Evolutionary conservation across 2,797 vertebrate genomes (phyloP), one percentile per base, ranked within the genome.

Genomic region (Ctenopoma kingsleyae): DNA sequence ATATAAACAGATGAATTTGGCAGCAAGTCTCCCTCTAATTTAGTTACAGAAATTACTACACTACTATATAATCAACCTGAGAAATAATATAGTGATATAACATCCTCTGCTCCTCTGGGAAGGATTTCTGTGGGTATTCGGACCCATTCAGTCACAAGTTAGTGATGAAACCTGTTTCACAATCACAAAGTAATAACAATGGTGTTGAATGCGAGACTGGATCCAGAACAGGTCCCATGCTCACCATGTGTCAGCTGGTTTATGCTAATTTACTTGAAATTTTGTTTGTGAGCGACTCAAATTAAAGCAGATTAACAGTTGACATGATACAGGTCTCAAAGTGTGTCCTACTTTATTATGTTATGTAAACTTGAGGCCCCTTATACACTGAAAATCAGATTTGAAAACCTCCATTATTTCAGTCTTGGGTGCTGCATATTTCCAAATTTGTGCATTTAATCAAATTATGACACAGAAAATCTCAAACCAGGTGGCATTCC

Each of bases 71-170:
- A 63, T 4, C 25, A 36, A 47, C 1, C 5, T 22, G 22, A 12
- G 3, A 23, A 57, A n/a, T 20, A 44, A 27, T 17, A 12, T 30
- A 46, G 30, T 51, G 4, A 32, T 25, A 58, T 9, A 32, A 43
- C 12, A 43, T 15, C 12, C 27, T 22, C 5, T 7, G 8, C 40
- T 53, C 23, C 51, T 22, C 32, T 23, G 53, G 8, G 10, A 46
- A 22, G 11, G 5, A 23, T 13, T 38, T 57, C 7, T 23, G 30
- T 3, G 40, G 44, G 23, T 40, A 25, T 58, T 58, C 38, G n/a
- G 12, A 73, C 48, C 36, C 48, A 68, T 53, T 57, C 48, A 58
- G 58, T 20, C 25, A 27, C 25, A 32, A 23, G 44, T 32, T 16
- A 38, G n/a, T 15, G 8, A 46, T 62, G 16, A 65, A 38, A 22